Percentiles rank a stretch among this genome's conserved stretches.
phyloP scores from a whole-genome alignment of 2,113 vertebrate species.

The Barnardius zonarius region DNA sequence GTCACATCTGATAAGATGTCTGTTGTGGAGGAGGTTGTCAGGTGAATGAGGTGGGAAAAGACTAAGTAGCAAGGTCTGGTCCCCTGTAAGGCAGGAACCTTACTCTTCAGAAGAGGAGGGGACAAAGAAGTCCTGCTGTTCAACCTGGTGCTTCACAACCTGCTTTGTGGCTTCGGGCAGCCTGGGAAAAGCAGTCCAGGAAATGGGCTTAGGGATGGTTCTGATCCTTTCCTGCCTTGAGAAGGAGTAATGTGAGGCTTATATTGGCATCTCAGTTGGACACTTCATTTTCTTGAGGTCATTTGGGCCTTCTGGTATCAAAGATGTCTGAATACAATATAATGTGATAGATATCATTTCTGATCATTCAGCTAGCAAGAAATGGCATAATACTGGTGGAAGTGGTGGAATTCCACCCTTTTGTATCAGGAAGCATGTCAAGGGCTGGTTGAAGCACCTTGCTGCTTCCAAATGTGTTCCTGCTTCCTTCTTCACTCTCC shows the following conservation, averaged over 20 bases:
- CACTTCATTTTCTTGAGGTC: not conserved
- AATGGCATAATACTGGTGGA: not conserved
- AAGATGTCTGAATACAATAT: not conserved
- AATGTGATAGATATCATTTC: not conserved
- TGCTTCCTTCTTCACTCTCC: not conserved
- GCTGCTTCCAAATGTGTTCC: not conserved
- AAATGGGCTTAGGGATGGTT: not conserved
- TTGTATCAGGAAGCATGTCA: accelerated
- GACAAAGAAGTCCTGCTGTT: not conserved
- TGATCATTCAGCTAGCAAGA: not conserved
- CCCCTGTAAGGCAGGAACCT: not conserved
- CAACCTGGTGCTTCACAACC: not conserved
- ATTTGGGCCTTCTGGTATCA: accelerated
- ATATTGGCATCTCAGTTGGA: accelerated
- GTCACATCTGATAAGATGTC: conserved; percentile 98
- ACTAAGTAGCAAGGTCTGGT: conserved; percentile 73
- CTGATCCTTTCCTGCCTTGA: not conserved
- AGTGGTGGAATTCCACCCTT: accelerated
- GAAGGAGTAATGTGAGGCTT: not conserved
- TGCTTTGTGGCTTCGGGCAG: not conserved
- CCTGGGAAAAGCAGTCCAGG: not conserved
- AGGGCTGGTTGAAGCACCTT: not conserved
- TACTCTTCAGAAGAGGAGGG: not conserved
- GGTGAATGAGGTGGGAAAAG: conserved; percentile 81
- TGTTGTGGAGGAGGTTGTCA: conserved; percentile 84